phyloP scores from a whole-genome alignment of 2,888 invertebrate species.

The Campaea margaritaria region DNA sequence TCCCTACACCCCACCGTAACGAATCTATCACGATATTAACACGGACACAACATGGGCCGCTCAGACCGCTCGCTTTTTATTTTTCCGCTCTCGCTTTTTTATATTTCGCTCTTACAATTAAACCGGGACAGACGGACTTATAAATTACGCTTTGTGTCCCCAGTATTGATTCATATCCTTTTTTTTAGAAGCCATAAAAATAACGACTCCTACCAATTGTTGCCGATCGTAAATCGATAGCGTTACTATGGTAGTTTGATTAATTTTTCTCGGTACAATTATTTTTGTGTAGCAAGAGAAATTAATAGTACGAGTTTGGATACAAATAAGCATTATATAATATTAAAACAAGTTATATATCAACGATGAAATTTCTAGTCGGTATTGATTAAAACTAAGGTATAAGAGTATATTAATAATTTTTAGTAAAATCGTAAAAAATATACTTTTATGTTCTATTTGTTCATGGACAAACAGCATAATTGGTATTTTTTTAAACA shows the following conservation, averaged over 20 bases:
- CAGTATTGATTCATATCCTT: conserved; percentile 71
- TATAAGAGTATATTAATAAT: too few species aligned
- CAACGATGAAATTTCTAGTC: too few species aligned
- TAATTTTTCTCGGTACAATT: conserved; percentile 46
- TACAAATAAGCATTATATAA: too few species aligned
- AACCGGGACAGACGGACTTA: conserved; percentile 64
- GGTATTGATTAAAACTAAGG: too few species aligned
- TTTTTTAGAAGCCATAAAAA: conserved; percentile 80
- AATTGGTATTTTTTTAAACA: too few species aligned
- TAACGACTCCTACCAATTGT: conserved; percentile 76
- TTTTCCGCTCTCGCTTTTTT: conserved; percentile 42
- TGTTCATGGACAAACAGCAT: too few species aligned
- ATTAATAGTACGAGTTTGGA: conserved; percentile 8
- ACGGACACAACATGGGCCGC: conserved; percentile 56
- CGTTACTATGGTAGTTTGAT: conserved; percentile 58
- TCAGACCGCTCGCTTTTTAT: conserved; percentile 26
- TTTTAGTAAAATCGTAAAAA: too few species aligned
- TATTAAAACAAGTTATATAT: too few species aligned
- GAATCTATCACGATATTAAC: conserved; percentile 69
- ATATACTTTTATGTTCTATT: too few species aligned
- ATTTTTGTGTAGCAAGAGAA: conserved; percentile 25
- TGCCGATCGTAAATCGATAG: conserved; percentile 70
- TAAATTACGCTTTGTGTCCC: conserved; percentile 75
- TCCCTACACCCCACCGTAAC: conserved; percentile 63
- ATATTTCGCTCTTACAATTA: conserved; percentile 67